phyloP scores from a whole-genome alignment of 2,888 invertebrate genomes.

The Sminthurinus aureus region DNA sequence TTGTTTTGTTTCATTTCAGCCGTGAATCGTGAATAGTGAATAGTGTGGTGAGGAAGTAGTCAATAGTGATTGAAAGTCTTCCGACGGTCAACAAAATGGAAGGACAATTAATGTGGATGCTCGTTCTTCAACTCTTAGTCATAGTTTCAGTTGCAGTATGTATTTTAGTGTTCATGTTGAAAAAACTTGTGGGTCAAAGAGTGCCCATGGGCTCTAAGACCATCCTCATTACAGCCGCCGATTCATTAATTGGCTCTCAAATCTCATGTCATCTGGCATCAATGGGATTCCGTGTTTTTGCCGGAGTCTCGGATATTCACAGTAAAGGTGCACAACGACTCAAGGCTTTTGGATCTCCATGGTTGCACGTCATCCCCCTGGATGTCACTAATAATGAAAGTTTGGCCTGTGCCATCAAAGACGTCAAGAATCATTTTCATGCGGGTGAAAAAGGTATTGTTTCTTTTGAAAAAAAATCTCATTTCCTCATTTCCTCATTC shows the following conservation, averaged over 20 bases:
- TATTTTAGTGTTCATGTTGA: conserved; percentile 55
- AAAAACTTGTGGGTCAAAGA: conserved; percentile 53
- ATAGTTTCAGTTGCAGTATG: conserved; percentile 56
- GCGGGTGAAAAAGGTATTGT: conserved; percentile 56
- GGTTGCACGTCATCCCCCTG: conserved; percentile 56
- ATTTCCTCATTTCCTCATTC: not conserved
- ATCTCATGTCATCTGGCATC: conserved; percentile 53
- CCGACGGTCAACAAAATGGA: conserved; percentile 45
- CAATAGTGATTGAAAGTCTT: no score
- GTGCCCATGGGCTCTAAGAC: conserved; percentile 56
- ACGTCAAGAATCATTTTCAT: conserved; percentile 54
- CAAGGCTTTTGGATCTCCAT: conserved; percentile 52
- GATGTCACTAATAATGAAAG: conserved; percentile 57
- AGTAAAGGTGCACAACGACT: conserved; percentile 48
- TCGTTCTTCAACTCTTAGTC: conserved; percentile 55
- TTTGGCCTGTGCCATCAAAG: conserved; percentile 52
- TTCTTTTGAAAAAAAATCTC: no score
- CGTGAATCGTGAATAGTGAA: not conserved
- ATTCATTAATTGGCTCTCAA: conserved; percentile 54
- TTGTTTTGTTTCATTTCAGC: not conserved
- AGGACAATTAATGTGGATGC: conserved; percentile 55
- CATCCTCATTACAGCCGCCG: conserved; percentile 56
- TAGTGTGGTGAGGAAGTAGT: not conserved
- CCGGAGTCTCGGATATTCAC: conserved; percentile 55
- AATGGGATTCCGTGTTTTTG: conserved; percentile 55